Conservation (phyloP, 1,140 invertebrate genomes). For the Triops longicaudatus region DNA sequence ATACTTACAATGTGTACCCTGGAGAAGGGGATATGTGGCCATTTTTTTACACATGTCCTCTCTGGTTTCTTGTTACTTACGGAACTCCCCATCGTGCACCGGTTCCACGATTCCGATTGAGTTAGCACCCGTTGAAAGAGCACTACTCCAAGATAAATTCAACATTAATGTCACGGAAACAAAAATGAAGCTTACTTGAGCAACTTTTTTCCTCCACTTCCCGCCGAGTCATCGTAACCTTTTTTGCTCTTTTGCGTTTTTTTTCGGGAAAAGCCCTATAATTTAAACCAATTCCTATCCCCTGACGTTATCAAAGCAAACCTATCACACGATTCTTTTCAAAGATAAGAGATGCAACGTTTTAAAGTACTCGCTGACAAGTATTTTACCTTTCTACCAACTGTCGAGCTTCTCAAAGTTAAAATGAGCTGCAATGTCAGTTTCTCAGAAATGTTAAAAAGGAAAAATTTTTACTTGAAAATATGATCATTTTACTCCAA, state of each 20-base stretch:
- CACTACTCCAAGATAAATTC: conserved; percentile 1
- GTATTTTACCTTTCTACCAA: neutral
- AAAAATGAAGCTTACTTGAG: neutral
- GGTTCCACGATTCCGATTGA: neutral
- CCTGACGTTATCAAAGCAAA: neutral
- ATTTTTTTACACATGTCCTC: neutral
- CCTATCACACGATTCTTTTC: neutral
- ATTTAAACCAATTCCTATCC: neutral
- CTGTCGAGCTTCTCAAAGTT: neutral
- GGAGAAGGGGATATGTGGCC: neutral
- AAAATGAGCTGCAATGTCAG: neutral
- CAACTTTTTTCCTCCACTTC: neutral
- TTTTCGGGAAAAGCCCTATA: neutral
- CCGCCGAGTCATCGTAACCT: neutral
- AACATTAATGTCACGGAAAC: conserved; percentile 1
- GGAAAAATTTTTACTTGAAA: too few relatives aligned
- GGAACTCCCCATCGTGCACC: conserved; percentile 4
- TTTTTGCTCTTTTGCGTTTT: neutral
- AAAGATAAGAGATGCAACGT: neutral
- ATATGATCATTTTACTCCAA: too few relatives aligned
- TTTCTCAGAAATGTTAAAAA: too few relatives aligned
- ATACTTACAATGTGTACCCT: neutral
- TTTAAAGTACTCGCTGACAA: neutral
- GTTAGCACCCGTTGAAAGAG: conserved; percentile 8
- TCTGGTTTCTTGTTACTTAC: neutral